Evolutionary conservation across 2,888 invertebrate genomes (phyloP).

Genomic region (Drosophila subquinaria): DNA sequence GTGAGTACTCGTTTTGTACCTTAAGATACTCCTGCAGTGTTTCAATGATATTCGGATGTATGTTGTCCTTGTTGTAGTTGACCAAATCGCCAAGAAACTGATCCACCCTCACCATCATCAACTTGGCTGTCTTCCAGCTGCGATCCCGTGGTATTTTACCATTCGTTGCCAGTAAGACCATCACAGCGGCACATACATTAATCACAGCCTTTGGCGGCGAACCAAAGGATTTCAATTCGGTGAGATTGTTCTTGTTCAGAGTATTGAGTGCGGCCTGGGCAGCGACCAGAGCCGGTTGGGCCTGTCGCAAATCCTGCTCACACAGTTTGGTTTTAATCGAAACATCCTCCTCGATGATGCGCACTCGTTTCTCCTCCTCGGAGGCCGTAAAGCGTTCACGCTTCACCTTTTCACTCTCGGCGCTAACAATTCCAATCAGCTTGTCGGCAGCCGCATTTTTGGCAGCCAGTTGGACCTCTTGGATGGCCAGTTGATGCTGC

Average conservation of each 20-base stretch:
- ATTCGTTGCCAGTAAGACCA: constrained; percentile 92
- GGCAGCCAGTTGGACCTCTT: constrained; percentile 93
- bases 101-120: constrained; percentile 96
- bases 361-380: constrained; percentile 96
- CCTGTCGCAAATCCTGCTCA: constrained; percentile 95
- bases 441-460: constrained; percentile 97
- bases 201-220: constrained; percentile 96
- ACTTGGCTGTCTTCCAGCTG: constrained; percentile 96
- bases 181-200: constrained; percentile 94
- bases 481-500: constrained; percentile 87
- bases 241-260: constrained; percentile 97
- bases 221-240: constrained; percentile 97
- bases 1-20: constrained; percentile 45
- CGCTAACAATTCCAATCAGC: constrained; percentile 94
- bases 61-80: constrained; percentile 97
- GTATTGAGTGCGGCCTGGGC: constrained; percentile 93
- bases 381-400: constrained; percentile 93
- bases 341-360: constrained; percentile 95
- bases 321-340: constrained; percentile 94
- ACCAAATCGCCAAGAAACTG: constrained; percentile 93
- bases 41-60: constrained; percentile 94
- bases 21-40: constrained; percentile 87
- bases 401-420: constrained; percentile 96
- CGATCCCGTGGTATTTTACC: constrained; percentile 96
- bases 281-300: constrained; percentile 95